Evolutionary conservation across 2,888 invertebrate genomes (phyloP), one percentile per base, ranked within the genome.

Genomic region (Campoplex capitator): DNA sequence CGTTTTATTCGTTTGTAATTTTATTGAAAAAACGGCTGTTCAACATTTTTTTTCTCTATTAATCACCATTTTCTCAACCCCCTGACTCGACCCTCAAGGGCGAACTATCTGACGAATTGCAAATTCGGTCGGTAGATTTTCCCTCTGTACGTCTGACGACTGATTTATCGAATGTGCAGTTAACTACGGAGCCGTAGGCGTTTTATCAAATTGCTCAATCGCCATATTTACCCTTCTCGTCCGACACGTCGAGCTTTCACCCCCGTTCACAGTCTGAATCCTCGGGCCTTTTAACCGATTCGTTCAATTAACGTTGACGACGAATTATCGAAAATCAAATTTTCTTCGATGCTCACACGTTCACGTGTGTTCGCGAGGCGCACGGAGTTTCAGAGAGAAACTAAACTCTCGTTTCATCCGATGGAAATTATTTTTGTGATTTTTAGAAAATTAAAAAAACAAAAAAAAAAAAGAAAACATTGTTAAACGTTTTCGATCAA

Each of bases 311-410:
- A 89, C 89, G 88, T 81, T 83, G 83, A 85, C 78, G 89, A 89
- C 88, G 88, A 91, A 92, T 92, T 90, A 89, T 88, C 79, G 75
- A 89, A 88, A 91, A 92, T 91, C 87, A 88, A 90, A 90, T 92
- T 92, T 89, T 91, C 89, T 77, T 76, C 54, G 62, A 54, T 62
- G n/a, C 42, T 45, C 42, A 45, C 38, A 45, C 62, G n/a, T 32
- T 7, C 42, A 54, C 62, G 16, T 16, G 32, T 32, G 32, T 32
- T 62, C 7, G 1, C 62, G 16, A 32, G 16, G 32, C 32, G 62
- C 32, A 32, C 62, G 16, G 16, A 62, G 3, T 51, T 51, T 18
- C 3, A 54, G 65, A 35, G 28, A 45, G 48, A 51, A 28, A 74
- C 23, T 32, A 13, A 32, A 28, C 3, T 32, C 18, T 62, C 16